phyloP scores from a whole-genome alignment of 2,888 invertebrate species.

The Lithophane leautieri region DNA sequence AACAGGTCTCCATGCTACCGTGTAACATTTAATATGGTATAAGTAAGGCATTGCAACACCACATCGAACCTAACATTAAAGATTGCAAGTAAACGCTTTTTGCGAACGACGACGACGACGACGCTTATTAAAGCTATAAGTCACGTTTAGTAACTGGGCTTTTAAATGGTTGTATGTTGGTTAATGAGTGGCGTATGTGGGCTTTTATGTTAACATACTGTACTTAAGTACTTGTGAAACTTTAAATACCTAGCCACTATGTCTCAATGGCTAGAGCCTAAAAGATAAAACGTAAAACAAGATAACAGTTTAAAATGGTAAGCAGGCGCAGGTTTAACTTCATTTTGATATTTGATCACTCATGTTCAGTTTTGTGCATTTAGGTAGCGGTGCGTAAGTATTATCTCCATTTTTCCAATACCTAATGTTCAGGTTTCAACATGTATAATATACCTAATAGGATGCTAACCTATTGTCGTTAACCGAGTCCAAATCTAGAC shows the following conservation, averaged over 20 bases:
- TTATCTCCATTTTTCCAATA: neutral
- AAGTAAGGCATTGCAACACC: constrained; percentile 42
- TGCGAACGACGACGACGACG: neutral
- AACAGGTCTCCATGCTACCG: constrained; percentile 33
- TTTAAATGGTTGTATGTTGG: constrained; percentile 13
- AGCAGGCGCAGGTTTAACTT: neutral
- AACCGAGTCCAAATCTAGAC: neutral
- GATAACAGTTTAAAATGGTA: too few relatives aligned
- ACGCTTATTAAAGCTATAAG: constrained; percentile 40
- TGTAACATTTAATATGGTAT: constrained; percentile 9
- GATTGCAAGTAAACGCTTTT: constrained; percentile 40
- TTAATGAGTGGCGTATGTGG: constrained; percentile 16
- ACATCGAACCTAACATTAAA: constrained; percentile 36
- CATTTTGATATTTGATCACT: neutral
- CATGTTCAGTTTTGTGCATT: too few relatives aligned
- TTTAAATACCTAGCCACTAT: neutral
- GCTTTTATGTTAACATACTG: too few relatives aligned
- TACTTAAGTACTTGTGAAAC: constrained; percentile 24
- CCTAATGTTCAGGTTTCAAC: neutral
- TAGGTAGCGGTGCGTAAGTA: neutral
- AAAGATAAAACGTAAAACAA: neutral
- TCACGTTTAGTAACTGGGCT: constrained; percentile 15
- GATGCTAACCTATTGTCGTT: neutral
- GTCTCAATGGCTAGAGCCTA: neutral
- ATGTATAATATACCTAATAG: neutral